Base-by-base conservation (phyloP, 2,888 invertebrate genomes). In the Hypselothyrea guttata region DNA sequence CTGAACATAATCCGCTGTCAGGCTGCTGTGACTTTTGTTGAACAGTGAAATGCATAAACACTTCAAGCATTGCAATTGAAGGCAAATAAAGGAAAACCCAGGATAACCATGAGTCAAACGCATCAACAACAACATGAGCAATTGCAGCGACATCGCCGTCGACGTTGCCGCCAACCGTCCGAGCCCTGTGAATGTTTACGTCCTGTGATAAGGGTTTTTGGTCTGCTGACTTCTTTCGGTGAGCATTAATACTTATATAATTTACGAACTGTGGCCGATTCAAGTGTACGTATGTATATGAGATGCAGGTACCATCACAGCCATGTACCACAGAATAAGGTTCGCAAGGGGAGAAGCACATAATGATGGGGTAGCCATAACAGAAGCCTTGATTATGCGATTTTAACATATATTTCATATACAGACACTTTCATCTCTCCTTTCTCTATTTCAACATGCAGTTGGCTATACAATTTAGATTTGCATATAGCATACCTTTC, bases 151-250 rank as follows among this genome's bases (percentile, higher is more conserved):
- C 74, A 40, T 33, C 63, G 73, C 66, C 83, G 87, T 66, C 83
- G 88, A 58, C 84, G 86, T 68, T 87, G 88, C 53, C 87, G 86
- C 67, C 90, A 89, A 71, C 70, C 88, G 71, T 87, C 81, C 67
- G 88, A 88, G 77, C 81, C 87, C 34, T 90, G 89, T 64, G 86
- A 88, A 61, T 90, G 90, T 71, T 76, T 89, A 62, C 83, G 87
- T 73, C 89, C 89, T 67, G 77, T 89, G 59, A 90, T 90, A 84
- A 84, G 89, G 63, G 79, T 89, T 69, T 88, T 87, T 82, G 89
- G 89, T 74, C 76, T 89, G 66, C 84, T 88, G 74, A 89, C 89
- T 64, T 87, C 89, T 60, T 87, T 89, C 75, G 90, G 89, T 89
- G 75, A 89, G 89, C 77, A 56, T 30, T 15, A 27, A 18, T 31